Evolutionary conservation across 2,888 invertebrate genomes (phyloP).

Genomic region (Melinopterus prodromus): DNA sequence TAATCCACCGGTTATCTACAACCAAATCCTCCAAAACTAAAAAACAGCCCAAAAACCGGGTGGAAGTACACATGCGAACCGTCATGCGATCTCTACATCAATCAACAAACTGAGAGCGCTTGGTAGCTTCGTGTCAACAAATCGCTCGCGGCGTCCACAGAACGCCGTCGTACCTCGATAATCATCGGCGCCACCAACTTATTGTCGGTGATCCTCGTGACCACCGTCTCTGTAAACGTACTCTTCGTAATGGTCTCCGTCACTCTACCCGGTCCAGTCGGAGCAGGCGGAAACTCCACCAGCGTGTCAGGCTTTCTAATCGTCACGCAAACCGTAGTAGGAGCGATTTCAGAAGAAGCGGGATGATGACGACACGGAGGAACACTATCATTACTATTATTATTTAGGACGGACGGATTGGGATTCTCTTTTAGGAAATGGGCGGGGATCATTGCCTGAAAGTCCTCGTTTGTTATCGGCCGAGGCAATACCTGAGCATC

Average conservation of each 20-base stretch:
- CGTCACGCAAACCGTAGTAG: constrained; percentile 80
- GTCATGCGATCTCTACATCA: background rate
- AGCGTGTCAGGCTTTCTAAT: constrained; percentile 77
- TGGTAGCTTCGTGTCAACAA: background rate
- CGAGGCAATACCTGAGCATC: constrained; percentile 69
- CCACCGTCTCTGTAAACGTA: constrained; percentile 94
- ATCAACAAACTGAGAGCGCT: background rate
- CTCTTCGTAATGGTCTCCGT: constrained; percentile 96
- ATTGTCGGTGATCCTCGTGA: constrained; percentile 94
- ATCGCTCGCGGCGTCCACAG: constrained; percentile 4
- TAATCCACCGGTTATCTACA: too few species aligned
- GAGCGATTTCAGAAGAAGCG: background rate
- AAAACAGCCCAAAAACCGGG: background rate
- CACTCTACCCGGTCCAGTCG: constrained; percentile 84
- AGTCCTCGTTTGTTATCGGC: constrained; percentile 92
- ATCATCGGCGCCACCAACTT: constrained; percentile 85
- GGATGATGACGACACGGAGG: constrained; percentile 38
- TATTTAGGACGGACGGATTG: constrained; percentile 53
- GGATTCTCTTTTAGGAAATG: constrained; percentile 73
- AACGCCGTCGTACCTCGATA: constrained; percentile 78
- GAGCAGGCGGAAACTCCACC: constrained; percentile 82
- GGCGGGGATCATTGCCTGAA: constrained; percentile 94
- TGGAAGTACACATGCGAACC: too few species aligned
- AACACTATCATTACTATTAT: constrained; percentile 28
- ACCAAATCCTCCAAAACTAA: background rate